phyloP scores from a whole-genome alignment of 2,797 vertebrate species.

The Menidia menidia region DNA sequence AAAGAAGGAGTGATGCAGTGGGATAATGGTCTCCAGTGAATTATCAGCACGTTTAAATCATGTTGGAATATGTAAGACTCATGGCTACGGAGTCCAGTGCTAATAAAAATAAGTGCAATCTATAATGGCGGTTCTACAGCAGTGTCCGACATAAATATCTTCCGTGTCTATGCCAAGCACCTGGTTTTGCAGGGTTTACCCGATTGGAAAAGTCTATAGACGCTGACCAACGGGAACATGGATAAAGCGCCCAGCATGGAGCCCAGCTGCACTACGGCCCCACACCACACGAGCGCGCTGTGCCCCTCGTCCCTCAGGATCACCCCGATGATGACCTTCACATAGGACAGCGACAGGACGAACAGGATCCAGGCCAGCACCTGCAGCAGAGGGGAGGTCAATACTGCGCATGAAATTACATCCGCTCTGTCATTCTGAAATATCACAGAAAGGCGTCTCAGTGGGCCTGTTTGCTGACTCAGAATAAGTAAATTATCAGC shows the following conservation, averaged over 20 bases:
- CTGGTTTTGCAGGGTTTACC: constrained; percentile 85
- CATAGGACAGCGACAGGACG: constrained; percentile 84
- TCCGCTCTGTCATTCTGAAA: neutral
- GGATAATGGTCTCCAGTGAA: constrained; percentile 4
- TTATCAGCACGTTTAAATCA: constrained; percentile 19
- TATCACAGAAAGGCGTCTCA: neutral
- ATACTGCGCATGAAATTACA: neutral
- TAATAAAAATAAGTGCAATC: constrained; percentile 30
- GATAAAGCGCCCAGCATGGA: constrained; percentile 86
- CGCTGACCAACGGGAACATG: constrained; percentile 86
- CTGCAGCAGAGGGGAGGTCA: constrained; percentile 61
- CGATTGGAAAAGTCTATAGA: constrained; percentile 82
- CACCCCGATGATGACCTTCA: constrained; percentile 87
- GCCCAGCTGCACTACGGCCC: constrained; percentile 88
- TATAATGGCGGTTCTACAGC: constrained; percentile 7
- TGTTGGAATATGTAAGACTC: constrained; percentile 34
- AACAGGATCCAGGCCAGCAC: constrained; percentile 86
- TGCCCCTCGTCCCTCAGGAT: constrained; percentile 87
- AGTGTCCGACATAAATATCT: constrained; percentile 24
- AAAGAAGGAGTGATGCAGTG: constrained; percentile 1
- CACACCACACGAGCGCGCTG: constrained; percentile 89
- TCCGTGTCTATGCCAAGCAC: constrained; percentile 67
- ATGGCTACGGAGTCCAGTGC: constrained; percentile 25
- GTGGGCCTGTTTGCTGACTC: no score
- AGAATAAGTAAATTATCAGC: neutral